These are phyloP conservation scores for Nysson spinosus DNA, from an alignment of 2,888 invertebrate species.

Conservation along the genomic window DNA sequence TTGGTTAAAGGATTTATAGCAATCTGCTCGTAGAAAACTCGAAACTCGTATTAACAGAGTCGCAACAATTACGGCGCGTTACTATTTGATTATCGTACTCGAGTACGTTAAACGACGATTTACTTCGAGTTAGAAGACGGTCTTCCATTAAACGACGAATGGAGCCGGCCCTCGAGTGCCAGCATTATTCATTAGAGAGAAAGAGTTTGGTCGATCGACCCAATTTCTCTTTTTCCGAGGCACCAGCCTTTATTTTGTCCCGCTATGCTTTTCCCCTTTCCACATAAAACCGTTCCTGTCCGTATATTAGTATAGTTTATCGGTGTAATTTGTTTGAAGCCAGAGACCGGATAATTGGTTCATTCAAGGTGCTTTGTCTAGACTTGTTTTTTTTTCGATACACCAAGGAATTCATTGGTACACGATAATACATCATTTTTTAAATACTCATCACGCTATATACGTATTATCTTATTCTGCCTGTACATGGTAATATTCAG, in stretches of 20 bases:
- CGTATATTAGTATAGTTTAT: slow-evolving; percentile 45
- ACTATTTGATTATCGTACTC: slow-evolving; percentile 49
- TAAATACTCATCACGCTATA: too few relatives aligned
- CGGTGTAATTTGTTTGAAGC: slow-evolving; percentile 42
- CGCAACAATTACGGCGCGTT: slow-evolving; percentile 44
- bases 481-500: too few relatives aligned
- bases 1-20: slow-evolving; percentile 33
- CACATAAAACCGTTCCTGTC: slow-evolving; percentile 20
- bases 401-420: too few relatives aligned
- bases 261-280: slow-evolving; percentile 22
- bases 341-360: slow-evolving; percentile 38
- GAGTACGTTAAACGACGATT: slow-evolving; percentile 25
- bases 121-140: slow-evolving; percentile 5
- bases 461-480: too few relatives aligned
- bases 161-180: slow-evolving; percentile 35
- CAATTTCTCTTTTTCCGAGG: slow-evolving; percentile 39
- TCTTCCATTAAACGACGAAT: slow-evolving; percentile 30
- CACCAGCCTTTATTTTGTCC: too few relatives aligned
- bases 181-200: slow-evolving; percentile 37
- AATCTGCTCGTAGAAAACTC: slow-evolving; percentile 8
- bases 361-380: too few relatives aligned
- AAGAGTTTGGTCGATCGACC: slow-evolving; percentile 48
- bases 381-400: too few relatives aligned
- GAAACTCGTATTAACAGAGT: slow-evolving; percentile 19
- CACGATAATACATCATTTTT: too few relatives aligned